Evolutionary conservation across 2,797 vertebrate genomes (phyloP).

Genomic region (Melopsittacus undulatus): DNA sequence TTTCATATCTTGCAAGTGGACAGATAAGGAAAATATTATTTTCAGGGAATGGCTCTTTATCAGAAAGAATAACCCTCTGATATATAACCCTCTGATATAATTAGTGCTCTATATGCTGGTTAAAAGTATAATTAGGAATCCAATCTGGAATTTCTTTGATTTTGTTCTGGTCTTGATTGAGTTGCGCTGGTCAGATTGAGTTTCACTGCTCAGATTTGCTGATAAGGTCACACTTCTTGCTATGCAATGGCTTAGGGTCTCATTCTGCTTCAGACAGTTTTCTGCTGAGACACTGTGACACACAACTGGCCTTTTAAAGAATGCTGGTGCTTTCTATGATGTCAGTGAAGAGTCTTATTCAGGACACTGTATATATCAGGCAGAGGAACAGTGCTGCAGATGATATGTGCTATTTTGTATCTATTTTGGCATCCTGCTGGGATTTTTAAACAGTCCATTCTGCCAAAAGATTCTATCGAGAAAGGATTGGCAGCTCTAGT

Average conservation of each 20-base stretch:
- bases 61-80: not conserved
- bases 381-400: not conserved
- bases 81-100: not conserved
- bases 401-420: not conserved
- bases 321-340: not conserved
- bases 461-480: not conserved
- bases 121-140: not conserved
- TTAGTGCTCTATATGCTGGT: not conserved
- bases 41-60: not conserved
- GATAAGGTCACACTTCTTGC: not conserved
- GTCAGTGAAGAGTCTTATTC: not conserved
- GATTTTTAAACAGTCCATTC: not conserved
- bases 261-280: not conserved
- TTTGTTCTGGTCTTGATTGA: not conserved
- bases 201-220: not conserved
- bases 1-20: not conserved
- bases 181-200: not conserved
- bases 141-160: not conserved
- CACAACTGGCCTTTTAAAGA: not conserved
- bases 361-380: not conserved
- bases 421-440: not conserved
- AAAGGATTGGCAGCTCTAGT: not conserved
- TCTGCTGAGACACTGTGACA: not conserved
- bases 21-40: not conserved
- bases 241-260: not conserved